A percentile compares a stretch with the other conserved stretches of the same genome.
phyloP scores from a whole-genome alignment of 2,113 vertebrate species.

The Salminus brasiliensis region DNA sequence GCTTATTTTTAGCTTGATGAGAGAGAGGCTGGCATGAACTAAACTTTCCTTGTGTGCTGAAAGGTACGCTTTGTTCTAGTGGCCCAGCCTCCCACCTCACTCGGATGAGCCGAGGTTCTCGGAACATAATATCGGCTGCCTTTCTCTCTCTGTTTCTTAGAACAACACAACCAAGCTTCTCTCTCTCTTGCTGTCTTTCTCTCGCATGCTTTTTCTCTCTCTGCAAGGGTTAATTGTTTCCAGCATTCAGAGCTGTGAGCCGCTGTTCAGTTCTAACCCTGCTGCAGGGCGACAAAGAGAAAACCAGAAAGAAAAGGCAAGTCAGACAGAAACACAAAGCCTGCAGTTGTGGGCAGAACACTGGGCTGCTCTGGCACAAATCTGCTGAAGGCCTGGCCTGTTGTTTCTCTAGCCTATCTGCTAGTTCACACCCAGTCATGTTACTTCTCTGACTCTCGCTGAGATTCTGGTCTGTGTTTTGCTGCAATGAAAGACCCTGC shows the following conservation, averaged over 20 bases:
- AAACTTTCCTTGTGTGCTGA: background rate
- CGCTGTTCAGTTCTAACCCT: background rate
- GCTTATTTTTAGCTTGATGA: background rate
- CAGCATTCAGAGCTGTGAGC: background rate
- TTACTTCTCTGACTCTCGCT: background rate
- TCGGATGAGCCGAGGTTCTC: background rate
- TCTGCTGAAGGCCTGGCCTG: background rate
- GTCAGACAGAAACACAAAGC: conserved; percentile 28
- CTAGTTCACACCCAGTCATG: background rate
- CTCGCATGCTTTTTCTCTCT: background rate
- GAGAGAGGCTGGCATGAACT: background rate
- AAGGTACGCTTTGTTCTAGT: background rate
- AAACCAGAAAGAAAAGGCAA: conserved; percentile 3
- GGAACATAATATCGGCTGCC: background rate
- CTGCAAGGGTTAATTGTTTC: conserved; percentile 4
- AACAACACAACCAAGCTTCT: background rate
- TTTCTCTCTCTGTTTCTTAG: background rate
- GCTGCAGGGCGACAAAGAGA: background rate
- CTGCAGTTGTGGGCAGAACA: conserved; percentile 26
- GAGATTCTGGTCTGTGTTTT: background rate
- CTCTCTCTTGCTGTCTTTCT: background rate
- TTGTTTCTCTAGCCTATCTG: background rate
- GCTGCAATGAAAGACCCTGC: background rate
- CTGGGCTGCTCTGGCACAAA: conserved; percentile 24
- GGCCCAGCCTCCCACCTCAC: background rate